These are phyloP conservation scores for Hippocampus guttulatus DNA, from an alignment of 2,113 vertebrate species.

Conservation along the genomic window DNA sequence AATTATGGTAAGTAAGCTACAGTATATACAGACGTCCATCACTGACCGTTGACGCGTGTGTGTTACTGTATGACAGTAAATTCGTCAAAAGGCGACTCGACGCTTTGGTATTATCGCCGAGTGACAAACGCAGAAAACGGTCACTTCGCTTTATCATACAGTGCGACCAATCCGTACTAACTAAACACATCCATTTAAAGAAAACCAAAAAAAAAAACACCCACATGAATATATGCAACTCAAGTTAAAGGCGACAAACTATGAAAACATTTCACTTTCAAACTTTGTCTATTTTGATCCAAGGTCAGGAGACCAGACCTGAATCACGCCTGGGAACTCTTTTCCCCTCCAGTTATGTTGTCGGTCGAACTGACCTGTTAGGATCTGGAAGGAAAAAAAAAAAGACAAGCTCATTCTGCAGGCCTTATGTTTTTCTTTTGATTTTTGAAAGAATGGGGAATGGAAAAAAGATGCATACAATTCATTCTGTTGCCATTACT, in stretches of 20 bases:
- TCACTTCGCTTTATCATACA: conserved; percentile 42
- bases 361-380: neutral
- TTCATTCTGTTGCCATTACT: too few relatives aligned
- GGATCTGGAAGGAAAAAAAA: neutral
- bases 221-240: conserved; percentile 72
- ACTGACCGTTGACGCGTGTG: conserved; percentile 62
- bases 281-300: too few relatives aligned
- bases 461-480: too few relatives aligned
- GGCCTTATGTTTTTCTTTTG: too few relatives aligned
- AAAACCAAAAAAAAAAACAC: conserved; percentile 69
- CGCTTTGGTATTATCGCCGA: conserved; percentile 70
- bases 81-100: conserved; percentile 54
- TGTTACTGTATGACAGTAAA: conserved; percentile 75
- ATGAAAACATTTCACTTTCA: neutral
- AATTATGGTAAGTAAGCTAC: conserved; percentile 51
- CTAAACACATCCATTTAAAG: conserved; percentile 65
- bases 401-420: too few relatives aligned
- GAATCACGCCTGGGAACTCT: neutral
- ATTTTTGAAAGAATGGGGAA: too few relatives aligned
- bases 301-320: too few relatives aligned
- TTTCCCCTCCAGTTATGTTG: neutral
- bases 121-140: conserved; percentile 32
- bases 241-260: conserved; percentile 48
- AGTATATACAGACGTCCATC: conserved; percentile 72
- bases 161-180: conserved; percentile 71